Base-by-base conservation (phyloP, 2,113 vertebrate genomes). In the Balaeniceps rex region DNA sequence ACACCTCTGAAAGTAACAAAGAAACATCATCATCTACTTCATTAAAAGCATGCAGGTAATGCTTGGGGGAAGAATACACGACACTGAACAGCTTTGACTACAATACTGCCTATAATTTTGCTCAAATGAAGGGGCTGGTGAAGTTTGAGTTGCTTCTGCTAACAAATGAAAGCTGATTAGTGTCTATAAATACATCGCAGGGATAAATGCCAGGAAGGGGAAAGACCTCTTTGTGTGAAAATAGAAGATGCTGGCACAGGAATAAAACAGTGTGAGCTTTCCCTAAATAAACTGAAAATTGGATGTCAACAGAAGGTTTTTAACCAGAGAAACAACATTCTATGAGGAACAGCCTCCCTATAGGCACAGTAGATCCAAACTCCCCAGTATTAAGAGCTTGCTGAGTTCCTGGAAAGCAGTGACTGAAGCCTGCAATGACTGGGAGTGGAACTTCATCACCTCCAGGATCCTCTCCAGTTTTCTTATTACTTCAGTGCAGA, bases 161-260 rank as follows among this genome's bases (percentile, higher is more conserved):
- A 91, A 87, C 40, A 94, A 95, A 82, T 34, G 49, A 94, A 87
- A 85, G 83, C 77, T 31, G 38, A 65, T 83, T 88, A 95, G 42
- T 74, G 82, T 65, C 93, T 96, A 95, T 83, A 95, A 96, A 95
- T 94, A 95, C 68, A 83, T 66, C 63, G 63, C 46, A 93, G 63
- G 79, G 92, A 91, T n/a, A 80, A 93, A 88, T 83, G 88, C 85
- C 92, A 95, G 71, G 79, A 92, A 93, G 58, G 47, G 52, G 36
- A 69, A 90, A 92, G 87, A 87, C 85, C 77, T 78, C 83, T 90
- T 58, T 94, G 54, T 72, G 82, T 85, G 78, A 96, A 93, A 96
- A 94, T 10, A 93, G 92, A 96, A 93, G 87, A 93, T 33, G 31
- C 42, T 92, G 90, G 82, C 92, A 92, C 54, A 92, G 88, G 75